Conservation (phyloP, 2,113 vertebrate species). For the Sorex araneus region DNA sequence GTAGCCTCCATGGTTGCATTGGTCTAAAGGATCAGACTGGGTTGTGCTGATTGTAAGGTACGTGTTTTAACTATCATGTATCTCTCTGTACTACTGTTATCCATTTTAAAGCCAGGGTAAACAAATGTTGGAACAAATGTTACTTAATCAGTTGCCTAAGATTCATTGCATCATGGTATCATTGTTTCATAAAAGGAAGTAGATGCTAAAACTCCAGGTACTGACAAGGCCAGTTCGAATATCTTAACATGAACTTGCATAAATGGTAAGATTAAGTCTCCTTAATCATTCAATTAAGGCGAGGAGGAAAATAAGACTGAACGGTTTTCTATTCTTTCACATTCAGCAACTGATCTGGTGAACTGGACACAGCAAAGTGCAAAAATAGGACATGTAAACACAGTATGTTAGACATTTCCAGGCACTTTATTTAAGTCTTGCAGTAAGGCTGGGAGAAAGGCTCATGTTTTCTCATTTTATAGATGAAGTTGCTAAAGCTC, state of each 20-base stretch:
- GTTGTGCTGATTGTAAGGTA: too few species aligned
- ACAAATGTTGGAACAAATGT: neutral
- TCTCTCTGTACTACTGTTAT: too few species aligned
- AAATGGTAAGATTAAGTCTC: conserved; percentile 19
- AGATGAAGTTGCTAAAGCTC: neutral
- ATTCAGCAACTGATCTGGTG: conserved; percentile 38
- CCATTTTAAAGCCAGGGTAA: conserved; percentile 4
- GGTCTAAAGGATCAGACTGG: too few species aligned
- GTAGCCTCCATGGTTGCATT: too few species aligned
- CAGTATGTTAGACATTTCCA: neutral
- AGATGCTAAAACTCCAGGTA: neutral
- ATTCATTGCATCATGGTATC: neutral
- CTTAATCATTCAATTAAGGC: conserved; percentile 20
- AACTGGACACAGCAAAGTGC: conserved; percentile 52
- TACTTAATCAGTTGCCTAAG: neutral
- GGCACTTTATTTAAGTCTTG: neutral
- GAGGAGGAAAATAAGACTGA: conserved; percentile 57
- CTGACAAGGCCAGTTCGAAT: neutral
- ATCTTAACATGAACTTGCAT: neutral
- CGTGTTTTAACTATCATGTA: too few species aligned
- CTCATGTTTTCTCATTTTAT: neutral
- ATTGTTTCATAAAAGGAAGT: neutral
- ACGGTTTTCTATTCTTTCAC: conserved; percentile 33
- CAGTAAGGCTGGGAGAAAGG: neutral
- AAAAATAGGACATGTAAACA: conserved; percentile 8